Percentiles rank a stretch among this genome's conserved stretches.
phyloP scores from a whole-genome alignment of 1,140 invertebrate species.

The Conopomorpha cramerella region DNA sequence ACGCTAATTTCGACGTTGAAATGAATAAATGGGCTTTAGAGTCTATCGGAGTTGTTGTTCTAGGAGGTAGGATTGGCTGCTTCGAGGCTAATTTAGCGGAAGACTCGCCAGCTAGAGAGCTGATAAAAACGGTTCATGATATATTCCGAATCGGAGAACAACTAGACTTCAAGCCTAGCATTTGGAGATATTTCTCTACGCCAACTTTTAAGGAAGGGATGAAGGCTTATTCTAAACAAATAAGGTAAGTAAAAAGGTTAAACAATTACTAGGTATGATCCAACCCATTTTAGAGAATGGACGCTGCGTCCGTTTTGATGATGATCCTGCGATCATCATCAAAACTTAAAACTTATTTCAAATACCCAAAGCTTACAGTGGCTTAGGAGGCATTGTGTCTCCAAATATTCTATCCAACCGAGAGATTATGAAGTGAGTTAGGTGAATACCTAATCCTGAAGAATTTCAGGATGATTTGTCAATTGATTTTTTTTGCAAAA shows the following conservation, averaged over 20 bases:
- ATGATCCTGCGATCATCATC: too few relatives aligned
- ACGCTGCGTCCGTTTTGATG: too few relatives aligned
- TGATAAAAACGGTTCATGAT: conserved; percentile 61
- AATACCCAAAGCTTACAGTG: too few relatives aligned
- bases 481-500: too few relatives aligned
- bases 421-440: too few relatives aligned
- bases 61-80: conserved; percentile 66
- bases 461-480: too few relatives aligned
- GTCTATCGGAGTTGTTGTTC: conserved; percentile 64
- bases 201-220: conserved; percentile 55
- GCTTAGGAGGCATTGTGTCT: too few relatives aligned
- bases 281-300: too few relatives aligned
- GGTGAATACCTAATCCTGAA: too few relatives aligned
- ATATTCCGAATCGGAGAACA: conserved; percentile 62
- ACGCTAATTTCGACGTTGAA: conserved; percentile 60
- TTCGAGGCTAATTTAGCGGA: conserved; percentile 32
- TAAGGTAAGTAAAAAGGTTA: conserved; percentile 7
- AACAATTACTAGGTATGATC: too few relatives aligned
- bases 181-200: conserved; percentile 64
- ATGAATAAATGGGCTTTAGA: conserved; percentile 67
- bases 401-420: too few relatives aligned
- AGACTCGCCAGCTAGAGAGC: conserved; percentile 50
- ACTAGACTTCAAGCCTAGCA: conserved; percentile 62
- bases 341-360: too few relatives aligned
- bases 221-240: conserved; percentile 15